Evolutionary conservation across 2,797 vertebrate genomes (phyloP).

Genomic region (Chrysocyon brachyurus): DNA sequence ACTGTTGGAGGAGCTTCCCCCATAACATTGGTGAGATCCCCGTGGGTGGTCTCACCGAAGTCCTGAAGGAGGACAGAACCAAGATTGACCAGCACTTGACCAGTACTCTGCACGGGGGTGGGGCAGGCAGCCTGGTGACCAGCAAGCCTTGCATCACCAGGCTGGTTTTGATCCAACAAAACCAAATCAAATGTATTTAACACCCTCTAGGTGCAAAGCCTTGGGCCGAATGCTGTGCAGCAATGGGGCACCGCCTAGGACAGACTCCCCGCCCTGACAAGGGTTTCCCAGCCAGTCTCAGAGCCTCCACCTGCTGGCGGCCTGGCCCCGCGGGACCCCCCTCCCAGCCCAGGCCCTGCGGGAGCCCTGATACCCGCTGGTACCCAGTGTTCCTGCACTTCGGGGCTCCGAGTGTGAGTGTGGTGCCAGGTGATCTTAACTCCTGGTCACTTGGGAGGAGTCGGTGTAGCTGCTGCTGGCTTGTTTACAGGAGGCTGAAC

Average conservation of each 20-base stretch:
- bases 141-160: background rate
- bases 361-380: rapidly evolving
- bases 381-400: background rate
- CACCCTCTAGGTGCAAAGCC: background rate
- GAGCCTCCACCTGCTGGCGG: background rate
- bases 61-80: background rate
- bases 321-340: too few relatives aligned
- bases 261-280: background rate
- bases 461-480: background rate
- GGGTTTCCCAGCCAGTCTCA: background rate
- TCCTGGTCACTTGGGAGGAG: background rate
- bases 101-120: background rate
- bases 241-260: rapidly evolving
- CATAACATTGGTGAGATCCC: too few relatives aligned
- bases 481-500: background rate
- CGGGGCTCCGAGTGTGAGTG: background rate
- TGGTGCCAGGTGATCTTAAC: background rate
- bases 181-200: background rate
- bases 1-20: background rate
- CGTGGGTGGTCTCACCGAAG: background rate
- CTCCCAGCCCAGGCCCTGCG: background rate
- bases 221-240: background rate
- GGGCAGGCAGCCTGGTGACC: background rate
- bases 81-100: background rate
- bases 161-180: background rate